Base-by-base conservation (phyloP, 2,888 invertebrate genomes). In the Unio delphinus region DNA sequence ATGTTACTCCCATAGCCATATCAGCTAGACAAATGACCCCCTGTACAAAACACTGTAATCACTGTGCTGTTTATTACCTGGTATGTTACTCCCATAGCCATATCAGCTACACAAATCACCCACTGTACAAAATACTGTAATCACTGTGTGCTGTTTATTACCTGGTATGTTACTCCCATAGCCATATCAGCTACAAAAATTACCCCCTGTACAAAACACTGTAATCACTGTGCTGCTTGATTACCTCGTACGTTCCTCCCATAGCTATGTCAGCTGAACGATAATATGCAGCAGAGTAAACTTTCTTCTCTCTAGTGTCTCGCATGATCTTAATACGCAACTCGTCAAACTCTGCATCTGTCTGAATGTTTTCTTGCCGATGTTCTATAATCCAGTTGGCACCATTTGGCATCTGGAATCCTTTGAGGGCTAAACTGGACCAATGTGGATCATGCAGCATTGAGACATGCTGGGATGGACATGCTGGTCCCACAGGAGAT, bases 191-290 rank as follows among this genome's bases (percentile, higher is more conserved):
- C 34, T 34, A 1, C 28, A 28, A 2, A 28, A 28, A 28, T 2
- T 2, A 28, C 28, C 28, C 28, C 28, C 28, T 28, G 28, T 28
- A 28, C 28, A 28, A 28, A 28, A 28, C 28, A 28, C 28, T 28
- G 28, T 4, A 57, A 15, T 15, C 7, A 20, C 4, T n/a, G 57
- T 4, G 28, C 28, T 28, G 28, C 45, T 57, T 55, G n/a, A 23
- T 45, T 30, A 76, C 80, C 76, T 80, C 61, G 62, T 78, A 80
- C 23, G 59, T 60, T 11, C 80, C 80, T 54, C 76, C 80, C 60
- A 73, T 69, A 58, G 69, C 70, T 64, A 75, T 63, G 61, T 77
- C 78, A 57, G 80, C 80, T 30, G 55, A 62, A 55, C 78, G 62
- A 26, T 64, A 68, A 55, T 78, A 75, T n/a, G 76, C 78, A 18